Evolutionary conservation across 2,888 invertebrate genomes (phyloP), one percentile per base, ranked within the genome.

Genomic region (Tortricodes alternella): DNA sequence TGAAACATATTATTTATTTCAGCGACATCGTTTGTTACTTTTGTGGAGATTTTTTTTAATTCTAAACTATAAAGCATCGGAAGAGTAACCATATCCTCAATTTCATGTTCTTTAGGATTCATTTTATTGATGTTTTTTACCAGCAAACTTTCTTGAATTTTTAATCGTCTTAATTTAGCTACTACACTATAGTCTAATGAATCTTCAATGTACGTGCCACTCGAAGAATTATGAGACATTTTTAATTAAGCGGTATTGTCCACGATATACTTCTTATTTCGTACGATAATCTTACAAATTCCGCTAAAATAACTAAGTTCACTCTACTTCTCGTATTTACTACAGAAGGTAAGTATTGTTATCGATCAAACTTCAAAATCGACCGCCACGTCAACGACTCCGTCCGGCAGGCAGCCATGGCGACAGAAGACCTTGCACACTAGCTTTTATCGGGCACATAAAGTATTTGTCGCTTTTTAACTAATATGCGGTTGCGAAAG

Each of bases 121-220:
- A 56, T 61, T 43, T 73, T 74, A 44, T 62, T 64, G 32, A 75
- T 51, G 58, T 62, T 65, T 56, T 82, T 76, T 19, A 69, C 34
- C 15, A 85, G 64, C 46, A 87, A 58, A 61, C 67, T 73, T 76
- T 89, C 88, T 66, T 89, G 85, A 61, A 89, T 85, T 76, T 83
- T 84, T 29, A 89, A 64, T 60, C 86, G 70, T 63, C 81, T 75
- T 44, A 87, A 49, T 68, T 78, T 83, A 7, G 82, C 79, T 11
- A 62, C 32, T 5, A 75, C 53, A 62, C 62, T 70, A 29, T 59
- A 50, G 15, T 60, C 58, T 43, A 53, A 57, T 11, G 48, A 39
- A 56, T 60, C 52, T 53, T 60, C 61, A 39, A 39, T 18, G 38
- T 55, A 39, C 44, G 55, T 51, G 59, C 55, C 18, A 39, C 18